Evolutionary conservation across 92 coral and sea anemone genomes (phyloP), one percentile per base, ranked within the genome.

Genomic region (Bergia puertoricense): DNA sequence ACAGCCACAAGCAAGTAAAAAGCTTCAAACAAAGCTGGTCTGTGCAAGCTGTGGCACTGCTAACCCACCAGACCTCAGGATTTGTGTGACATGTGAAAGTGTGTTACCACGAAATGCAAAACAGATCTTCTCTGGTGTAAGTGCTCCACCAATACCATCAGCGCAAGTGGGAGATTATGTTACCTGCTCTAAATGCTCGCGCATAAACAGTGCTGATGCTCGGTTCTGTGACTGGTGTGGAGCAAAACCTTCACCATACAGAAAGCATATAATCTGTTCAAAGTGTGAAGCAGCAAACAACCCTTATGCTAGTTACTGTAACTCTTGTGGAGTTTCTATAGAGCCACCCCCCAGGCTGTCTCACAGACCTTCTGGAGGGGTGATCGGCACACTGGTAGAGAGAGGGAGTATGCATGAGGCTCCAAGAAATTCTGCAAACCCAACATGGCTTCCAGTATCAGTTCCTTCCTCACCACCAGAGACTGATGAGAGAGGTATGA

Each of bases 191-290:
- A 95, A 94, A 89, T 97, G 99, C 41, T 91, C 95, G 37, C 98
- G 99, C 1, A 96, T 97, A 51, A 97, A 97, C 67, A 97, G 98
- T 82, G 93, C 96, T 22, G 99, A 97, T 85, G 99, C 99, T 23
- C 92, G 97, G 8, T 97, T 94, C 83, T 97, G 99, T 81, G 99
- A 97, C 77, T 97, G 99, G 99, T 97, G 99, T 87, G 99, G 98
- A 38, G 93, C 96, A 41, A 97, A 95, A 56, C 98, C 98, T 43
- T 88, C 80, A 39, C 94, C 91, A 2, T 95, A 90, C 79, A 94
- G 90, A 45, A 91, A 94, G 54, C 98, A 95, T 30, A 85, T 95
- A 39, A 81, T 91, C 79, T 95, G 98, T 66, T 95, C 98, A 14
- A 92, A 92, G 86, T 95, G 98, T 45, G 90, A 93, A 68, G 98